A percentile compares a stretch with the other conserved stretches of the same genome.
These are phyloP conservation scores for Dromaius novaehollandiae DNA, from an alignment of 2,113 vertebrate genomes.

Conservation along the genomic window DNA sequence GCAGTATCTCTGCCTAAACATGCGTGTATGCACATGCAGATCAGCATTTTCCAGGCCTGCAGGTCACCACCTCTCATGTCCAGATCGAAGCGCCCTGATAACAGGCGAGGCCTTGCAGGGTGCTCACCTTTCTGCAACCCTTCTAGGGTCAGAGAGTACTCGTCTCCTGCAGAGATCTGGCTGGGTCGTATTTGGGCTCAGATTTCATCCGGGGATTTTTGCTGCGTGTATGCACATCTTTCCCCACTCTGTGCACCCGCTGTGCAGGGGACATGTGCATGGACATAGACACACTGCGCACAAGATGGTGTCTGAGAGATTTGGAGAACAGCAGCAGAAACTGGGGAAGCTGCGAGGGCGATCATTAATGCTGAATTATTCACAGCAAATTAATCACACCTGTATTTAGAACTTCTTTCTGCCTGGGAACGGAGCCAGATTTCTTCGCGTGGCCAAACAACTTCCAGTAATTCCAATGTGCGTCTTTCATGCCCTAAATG, in stretches of 20 bases:
- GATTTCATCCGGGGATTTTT: neutral
- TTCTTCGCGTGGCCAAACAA: neutral
- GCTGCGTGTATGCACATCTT: neutral
- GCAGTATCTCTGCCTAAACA: neutral
- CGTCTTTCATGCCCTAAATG: neutral
- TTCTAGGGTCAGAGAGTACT: neutral
- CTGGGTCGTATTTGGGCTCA: neutral
- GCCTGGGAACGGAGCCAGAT: neutral
- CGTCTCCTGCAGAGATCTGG: neutral
- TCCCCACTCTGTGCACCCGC: neutral
- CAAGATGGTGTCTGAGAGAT: neutral
- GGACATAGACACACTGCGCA: neutral
- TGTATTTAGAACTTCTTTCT: neutral
- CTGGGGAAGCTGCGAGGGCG: fast-evolving
- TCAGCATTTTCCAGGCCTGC: neutral
- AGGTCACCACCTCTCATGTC: neutral
- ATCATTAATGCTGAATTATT: neutral
- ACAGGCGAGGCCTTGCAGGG: neutral
- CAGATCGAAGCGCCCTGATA: neutral
- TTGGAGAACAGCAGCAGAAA: neutral
- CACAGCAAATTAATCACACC: neutral
- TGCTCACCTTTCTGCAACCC: neutral
- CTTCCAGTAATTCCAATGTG: neutral
- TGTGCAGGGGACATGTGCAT: fast-evolving
- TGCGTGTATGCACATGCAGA: neutral